These are phyloP conservation scores for Drosophila jambulina DNA, from an alignment of 1,140 invertebrate species.

Conservation along the genomic window DNA sequence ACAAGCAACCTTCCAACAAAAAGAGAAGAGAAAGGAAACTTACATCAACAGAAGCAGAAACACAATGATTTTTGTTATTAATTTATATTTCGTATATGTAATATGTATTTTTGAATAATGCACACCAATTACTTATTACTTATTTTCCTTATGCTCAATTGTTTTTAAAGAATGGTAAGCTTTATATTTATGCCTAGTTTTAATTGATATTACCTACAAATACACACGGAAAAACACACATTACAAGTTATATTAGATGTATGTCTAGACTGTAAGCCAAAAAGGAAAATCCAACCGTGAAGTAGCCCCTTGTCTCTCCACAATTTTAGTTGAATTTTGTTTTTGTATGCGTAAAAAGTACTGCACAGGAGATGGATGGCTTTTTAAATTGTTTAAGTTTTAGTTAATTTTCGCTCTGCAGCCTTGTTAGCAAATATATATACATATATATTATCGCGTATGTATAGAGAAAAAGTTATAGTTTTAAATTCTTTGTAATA, in stretches of 20 bases:
- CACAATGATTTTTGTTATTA: conserved; percentile 73
- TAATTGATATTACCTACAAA: conserved; percentile 65
- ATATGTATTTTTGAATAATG: conserved; percentile 59
- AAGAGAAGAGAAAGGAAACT: conserved; percentile 23
- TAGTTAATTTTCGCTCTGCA: conserved; percentile 70
- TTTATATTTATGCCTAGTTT: conserved; percentile 80
- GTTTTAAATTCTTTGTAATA: conserved; percentile 62
- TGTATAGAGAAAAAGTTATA: conserved; percentile 60
- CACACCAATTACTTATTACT: conserved; percentile 74
- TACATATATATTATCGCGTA: conserved; percentile 37
- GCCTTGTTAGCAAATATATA: conserved; percentile 57
- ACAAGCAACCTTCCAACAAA: conserved; percentile 55
- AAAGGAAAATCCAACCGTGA: neutral
- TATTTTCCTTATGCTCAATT: conserved; percentile 74
- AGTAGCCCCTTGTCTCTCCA: neutral
- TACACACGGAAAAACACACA: conserved; percentile 17
- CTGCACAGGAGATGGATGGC: conserved; percentile 44
- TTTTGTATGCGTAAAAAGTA: conserved; percentile 42
- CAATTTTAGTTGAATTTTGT: conserved; percentile 74
- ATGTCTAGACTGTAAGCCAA: conserved; percentile 53
- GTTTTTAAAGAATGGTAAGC: conserved; percentile 66
- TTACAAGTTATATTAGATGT: conserved; percentile 59
- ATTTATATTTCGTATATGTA: conserved; percentile 57
- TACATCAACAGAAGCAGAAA: conserved; percentile 21
- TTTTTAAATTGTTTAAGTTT: conserved; percentile 74